These are phyloP conservation scores for Nipponia nippon DNA, from an alignment of 2,113 vertebrate species.

Conservation along the genomic window DNA sequence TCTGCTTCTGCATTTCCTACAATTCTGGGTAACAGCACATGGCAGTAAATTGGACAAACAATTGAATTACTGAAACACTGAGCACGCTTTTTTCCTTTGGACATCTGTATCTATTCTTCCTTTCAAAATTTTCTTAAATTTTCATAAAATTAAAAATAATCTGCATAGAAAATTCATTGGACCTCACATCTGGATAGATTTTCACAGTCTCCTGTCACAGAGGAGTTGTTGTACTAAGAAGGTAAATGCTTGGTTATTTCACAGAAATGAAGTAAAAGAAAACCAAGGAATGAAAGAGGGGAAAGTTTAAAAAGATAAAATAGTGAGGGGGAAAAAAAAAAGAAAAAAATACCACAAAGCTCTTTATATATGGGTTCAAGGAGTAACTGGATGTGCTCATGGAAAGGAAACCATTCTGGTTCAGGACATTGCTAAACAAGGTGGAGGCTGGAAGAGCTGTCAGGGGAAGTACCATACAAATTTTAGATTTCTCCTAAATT, in stretches of 20 bases:
- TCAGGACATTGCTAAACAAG: background rate
- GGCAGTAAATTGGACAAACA: background rate
- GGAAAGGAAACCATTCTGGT: background rate
- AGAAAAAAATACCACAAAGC: background rate
- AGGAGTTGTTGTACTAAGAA: background rate
- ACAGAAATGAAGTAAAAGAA: background rate
- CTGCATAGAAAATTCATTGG: background rate
- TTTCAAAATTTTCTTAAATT: background rate
- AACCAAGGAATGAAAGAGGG: background rate
- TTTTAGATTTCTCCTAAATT: background rate
- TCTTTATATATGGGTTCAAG: background rate
- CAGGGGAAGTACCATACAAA: background rate
- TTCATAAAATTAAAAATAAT: background rate
- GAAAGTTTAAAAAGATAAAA: background rate
- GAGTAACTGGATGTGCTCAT: background rate
- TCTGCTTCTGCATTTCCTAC: conserved; percentile 24
- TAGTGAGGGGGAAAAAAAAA: background rate
- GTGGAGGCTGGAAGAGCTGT: background rate
- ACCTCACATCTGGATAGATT: background rate
- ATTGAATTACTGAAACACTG: conserved; percentile 1
- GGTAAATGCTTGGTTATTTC: background rate
- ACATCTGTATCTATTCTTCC: background rate
- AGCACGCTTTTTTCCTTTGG: background rate
- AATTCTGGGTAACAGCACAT: conserved; percentile 15
- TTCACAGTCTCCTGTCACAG: background rate